phyloP scores from a whole-genome alignment of 2,797 vertebrate species.

The Australoheros facetus region DNA sequence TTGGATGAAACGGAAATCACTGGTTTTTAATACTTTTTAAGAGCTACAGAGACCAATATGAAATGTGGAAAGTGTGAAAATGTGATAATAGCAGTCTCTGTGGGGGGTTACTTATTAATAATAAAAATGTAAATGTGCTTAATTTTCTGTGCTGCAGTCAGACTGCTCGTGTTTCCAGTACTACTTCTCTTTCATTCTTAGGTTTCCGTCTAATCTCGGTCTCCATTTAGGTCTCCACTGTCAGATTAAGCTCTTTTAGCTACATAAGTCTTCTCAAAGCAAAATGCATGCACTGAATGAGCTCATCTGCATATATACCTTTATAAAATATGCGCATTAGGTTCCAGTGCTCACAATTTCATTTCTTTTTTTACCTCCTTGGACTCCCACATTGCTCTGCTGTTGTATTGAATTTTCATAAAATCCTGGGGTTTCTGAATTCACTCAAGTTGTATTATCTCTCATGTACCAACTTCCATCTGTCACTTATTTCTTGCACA shows the following conservation, averaged over 20 bases:
- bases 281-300: slow-evolving; percentile 17
- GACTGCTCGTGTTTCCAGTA: not conserved
- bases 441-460: too few relatives aligned
- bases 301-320: not conserved
- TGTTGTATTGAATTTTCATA: not conserved
- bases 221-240: slow-evolving; percentile 22
- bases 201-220: slow-evolving; percentile 13
- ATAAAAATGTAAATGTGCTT: slow-evolving; percentile 35
- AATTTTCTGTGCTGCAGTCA: slow-evolving; percentile 8
- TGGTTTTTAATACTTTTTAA: not conserved
- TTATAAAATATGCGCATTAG: slow-evolving; percentile 1
- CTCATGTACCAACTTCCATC: not conserved
- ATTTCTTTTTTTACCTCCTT: not conserved
- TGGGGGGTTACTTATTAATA: not conserved
- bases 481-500: not conserved
- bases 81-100: not conserved
- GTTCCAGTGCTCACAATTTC: not conserved
- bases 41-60: not conserved
- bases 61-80: not conserved
- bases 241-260: slow-evolving; percentile 42
- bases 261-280: slow-evolving; percentile 18
- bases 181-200: not conserved
- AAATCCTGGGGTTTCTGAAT: not conserved
- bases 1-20: not conserved
- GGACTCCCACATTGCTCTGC: not conserved